A percentile compares a stretch with the other conserved stretches of the same genome.
phyloP scores from a whole-genome alignment of 2,797 vertebrate genomes.

The Huso huso region DNA sequence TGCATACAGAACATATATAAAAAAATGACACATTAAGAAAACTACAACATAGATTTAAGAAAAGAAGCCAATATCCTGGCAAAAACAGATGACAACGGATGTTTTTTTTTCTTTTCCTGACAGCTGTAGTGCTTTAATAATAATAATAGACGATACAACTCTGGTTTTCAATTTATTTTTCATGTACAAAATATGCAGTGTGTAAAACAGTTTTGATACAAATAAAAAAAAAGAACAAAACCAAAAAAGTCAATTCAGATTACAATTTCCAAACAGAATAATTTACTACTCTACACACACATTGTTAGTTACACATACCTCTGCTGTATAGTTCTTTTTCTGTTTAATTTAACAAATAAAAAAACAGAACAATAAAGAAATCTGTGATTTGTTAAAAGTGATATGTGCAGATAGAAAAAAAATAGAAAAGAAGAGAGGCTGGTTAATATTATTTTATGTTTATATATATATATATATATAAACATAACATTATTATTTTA shows the following conservation, averaged over 20 bases:
- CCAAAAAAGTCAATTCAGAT: conserved; percentile 33
- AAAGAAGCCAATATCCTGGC: no score
- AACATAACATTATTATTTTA: not conserved
- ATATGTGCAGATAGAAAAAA: conserved; percentile 25
- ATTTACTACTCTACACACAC: conserved; percentile 37
- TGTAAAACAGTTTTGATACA: conserved; percentile 39
- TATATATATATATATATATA: no score
- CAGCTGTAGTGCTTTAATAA: no score
- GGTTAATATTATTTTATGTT: no score
- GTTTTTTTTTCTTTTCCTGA: no score
- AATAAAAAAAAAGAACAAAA: conserved; percentile 30
- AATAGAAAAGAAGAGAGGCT: conserved; percentile 12
- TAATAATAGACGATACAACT: no score
- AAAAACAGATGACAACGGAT: no score
- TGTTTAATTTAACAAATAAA: not conserved
- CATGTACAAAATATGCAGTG: conserved; percentile 49
- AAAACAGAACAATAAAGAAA: conserved; percentile 22
- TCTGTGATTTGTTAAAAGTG: conserved; percentile 23
- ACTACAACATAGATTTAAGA: no score
- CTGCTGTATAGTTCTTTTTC: no score
- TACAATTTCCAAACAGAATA: conserved; percentile 36
- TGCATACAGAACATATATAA: no score
- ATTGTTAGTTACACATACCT: conserved; percentile 30
- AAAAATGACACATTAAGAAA: no score
- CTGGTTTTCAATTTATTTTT: not conserved